Percentiles rank a stretch among this genome's conserved stretches.
These are phyloP conservation scores for Rousettus madagascariensis DNA, from an alignment of 2,797 vertebrate species.

Conservation along the genomic window DNA sequence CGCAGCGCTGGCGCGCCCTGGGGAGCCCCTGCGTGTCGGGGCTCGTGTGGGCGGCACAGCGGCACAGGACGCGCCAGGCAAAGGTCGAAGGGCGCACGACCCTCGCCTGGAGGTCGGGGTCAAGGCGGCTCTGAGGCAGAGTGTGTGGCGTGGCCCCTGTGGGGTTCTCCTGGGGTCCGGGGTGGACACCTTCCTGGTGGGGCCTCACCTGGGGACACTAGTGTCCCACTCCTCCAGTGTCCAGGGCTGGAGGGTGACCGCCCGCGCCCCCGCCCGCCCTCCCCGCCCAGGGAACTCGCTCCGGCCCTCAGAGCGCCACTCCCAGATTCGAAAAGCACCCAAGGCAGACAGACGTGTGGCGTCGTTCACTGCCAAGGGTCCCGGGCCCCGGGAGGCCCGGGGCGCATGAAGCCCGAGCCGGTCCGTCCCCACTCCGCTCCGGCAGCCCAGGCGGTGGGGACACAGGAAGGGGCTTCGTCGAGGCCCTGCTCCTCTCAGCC, in stretches of 20 bases:
- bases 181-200: not conserved
- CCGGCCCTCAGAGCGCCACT: not conserved
- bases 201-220: too few species aligned
- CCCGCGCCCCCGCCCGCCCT: not conserved
- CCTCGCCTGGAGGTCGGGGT: not conserved
- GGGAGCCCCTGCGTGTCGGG: fast-evolving
- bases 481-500: not conserved
- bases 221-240: not conserved
- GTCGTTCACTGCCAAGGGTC: not conserved
- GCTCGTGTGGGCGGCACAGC: too few species aligned
- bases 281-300: not conserved
- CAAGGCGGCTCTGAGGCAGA: too few species aligned
- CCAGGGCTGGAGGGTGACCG: not conserved
- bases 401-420: too few species aligned
- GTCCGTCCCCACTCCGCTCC: not conserved
- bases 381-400: fast-evolving
- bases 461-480: not conserved
- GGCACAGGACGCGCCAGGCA: too few species aligned
- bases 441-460: not conserved
- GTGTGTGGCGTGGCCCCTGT: too few species aligned
- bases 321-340: fast-evolving
- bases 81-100: too few species aligned
- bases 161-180: fast-evolving
- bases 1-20: too few species aligned
- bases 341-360: too few species aligned